Evolutionary conservation across 2,888 invertebrate species (phyloP), one percentile per base, ranked within the genome.

Genomic region (Parapristionchus giblindavisi): DNA sequence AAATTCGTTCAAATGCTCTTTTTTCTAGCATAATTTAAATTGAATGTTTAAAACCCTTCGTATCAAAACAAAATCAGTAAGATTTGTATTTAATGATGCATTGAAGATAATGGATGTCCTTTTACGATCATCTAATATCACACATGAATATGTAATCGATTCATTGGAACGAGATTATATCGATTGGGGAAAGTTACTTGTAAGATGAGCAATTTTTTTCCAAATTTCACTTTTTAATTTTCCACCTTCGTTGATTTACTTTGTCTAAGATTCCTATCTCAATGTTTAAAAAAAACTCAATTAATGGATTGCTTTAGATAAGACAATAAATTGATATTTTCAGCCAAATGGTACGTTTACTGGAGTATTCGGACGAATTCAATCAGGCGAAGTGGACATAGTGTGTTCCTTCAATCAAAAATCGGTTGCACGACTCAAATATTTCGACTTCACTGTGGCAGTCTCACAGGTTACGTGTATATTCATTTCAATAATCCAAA

Each of bases 361-460:
- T 0, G 70, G 70, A 3, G n/a, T 71, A 11, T 56, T 71, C 38
- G 70, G 70, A 38, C 70, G 56, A 5, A 34, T 71, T 0, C 34
- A 71, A 1, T 27, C 27, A 3, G 70, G 70, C 4, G 70, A 71
- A 27, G 56, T 71, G 27, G 70, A 71, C 29, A 38, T 56, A 29
- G 27, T 40, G 1, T 71, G 70, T 56, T 40, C 56, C 27, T 24
- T 71, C 5, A 40, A 52, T 29, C 70, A 71, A 32, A 71, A 71
- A 29, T 48, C 48, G 1, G 29, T 71, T 4, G 11, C 40, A 21
- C 54, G 70, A 5, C 40, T 56, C 4, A 29, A 21, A 17, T 38
- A 71, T 40, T 71, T 71, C 17, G 70, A 71, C 56, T 71, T 38
- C 29, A 40, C 70, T 11, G 70, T 71, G 11, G 21, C 70, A 24